A percentile compares a stretch with the other conserved stretches of the same genome.
These are phyloP conservation scores for Pelodiscus sinensis DNA, from an alignment of 2,113 vertebrate genomes.

Conservation along the genomic window DNA sequence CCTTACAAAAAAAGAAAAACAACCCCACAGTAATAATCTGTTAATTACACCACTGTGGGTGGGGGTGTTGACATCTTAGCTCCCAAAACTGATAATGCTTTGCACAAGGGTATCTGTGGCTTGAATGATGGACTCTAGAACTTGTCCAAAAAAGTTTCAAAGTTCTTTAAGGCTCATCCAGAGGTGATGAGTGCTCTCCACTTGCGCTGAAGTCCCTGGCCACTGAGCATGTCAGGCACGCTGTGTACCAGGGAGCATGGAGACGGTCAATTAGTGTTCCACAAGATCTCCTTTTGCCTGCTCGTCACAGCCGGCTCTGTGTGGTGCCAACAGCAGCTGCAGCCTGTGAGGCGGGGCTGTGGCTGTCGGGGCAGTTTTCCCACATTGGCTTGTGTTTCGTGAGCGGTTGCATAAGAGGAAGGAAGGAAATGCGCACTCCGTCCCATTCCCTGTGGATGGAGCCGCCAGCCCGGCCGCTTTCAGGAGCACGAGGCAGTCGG, in stretches of 20 bases:
- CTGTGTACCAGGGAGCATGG: not conserved
- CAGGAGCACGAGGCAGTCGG: not conserved
- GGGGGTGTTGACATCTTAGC: not conserved
- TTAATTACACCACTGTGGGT: rapidly evolving
- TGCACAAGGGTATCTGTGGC: not conserved
- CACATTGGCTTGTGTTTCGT: not conserved
- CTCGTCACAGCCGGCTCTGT: not conserved
- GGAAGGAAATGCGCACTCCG: not conserved
- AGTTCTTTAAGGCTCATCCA: not conserved
- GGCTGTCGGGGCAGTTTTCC: not conserved
- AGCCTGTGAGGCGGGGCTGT: not conserved
- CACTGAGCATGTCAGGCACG: not conserved
- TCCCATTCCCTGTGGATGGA: not conserved
- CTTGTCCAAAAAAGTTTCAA: not conserved
- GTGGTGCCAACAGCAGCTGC: not conserved
- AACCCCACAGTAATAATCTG: not conserved
- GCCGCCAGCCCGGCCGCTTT: not conserved
- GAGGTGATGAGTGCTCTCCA: not conserved
- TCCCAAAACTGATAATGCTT: not conserved
- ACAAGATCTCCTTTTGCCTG: not conserved
- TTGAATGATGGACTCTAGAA: not conserved
- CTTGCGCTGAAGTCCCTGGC: not conserved
- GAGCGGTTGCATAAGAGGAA: not conserved
- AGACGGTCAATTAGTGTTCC: not conserved
- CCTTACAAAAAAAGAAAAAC: not conserved